Base-by-base conservation (phyloP, 2,888 invertebrate species). In the Tetranychus truncatus region DNA sequence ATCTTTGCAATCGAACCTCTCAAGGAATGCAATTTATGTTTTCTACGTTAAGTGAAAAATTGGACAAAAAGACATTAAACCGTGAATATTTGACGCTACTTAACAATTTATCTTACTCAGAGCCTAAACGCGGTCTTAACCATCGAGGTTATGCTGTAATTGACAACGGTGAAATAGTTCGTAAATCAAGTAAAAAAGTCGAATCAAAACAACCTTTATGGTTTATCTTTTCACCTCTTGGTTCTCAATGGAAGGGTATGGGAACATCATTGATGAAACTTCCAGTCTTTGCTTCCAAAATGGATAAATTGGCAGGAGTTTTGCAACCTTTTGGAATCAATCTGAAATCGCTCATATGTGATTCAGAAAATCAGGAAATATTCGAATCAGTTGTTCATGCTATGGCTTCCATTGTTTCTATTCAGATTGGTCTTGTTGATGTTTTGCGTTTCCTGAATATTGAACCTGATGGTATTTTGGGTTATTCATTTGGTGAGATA, bases 1-100 rank as follows among this genome's bases (percentile, higher is more conserved):
- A 88, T 65, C 88, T 89, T 76, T 91, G 92, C 6, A 95, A 95
- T 18, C 88, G 96, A 80, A 94, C 93, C 1, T 88, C 90, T 82
- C 88, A 87, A 72, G 90, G 91, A 8, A 89, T 90, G 34, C 69
- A 24, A 11, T 24, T 24, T 21, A 24, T 24, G 34, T 21, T 24
- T 24, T 18, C n/a, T 21, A 24, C 20, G 18, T 45, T 72, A n/a
- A 15, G 34, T 34, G 7, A 24, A 34, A 86, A 86, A 75, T 75
- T 72, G 44, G 84, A 88, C 80, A 82, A 83, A 3, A 84, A 85
- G 76, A 90, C 91, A 81, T 87, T 77, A 15, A 76, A 74, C 18
- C 76, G 88, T 79, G 90, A 90, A 81, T 88, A 91, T 80, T 85
- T 90, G 81, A 87, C 89, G 67, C 84, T 94, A 74, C 83, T 95